Base-by-base conservation (phyloP, 2,888 invertebrate genomes). In the Drosophila nr. medialis region DNA sequence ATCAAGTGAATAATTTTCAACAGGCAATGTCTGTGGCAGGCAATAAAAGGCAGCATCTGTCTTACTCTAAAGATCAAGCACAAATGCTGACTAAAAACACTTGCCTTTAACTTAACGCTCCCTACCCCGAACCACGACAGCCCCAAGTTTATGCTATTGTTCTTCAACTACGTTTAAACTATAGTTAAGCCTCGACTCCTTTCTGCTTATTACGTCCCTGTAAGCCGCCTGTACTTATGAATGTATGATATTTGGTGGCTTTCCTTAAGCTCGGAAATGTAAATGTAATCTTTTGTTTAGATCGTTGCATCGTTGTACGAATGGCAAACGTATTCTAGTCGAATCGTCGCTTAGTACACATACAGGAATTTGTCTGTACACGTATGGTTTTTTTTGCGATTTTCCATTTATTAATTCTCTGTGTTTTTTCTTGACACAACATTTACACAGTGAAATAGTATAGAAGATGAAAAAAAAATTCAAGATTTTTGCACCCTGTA, bases 281-380 rank as follows among this genome's bases (percentile, higher is more conserved):
- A 69, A 82, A 77, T 88, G 60, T 61, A 61, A 71, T 67, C 74
- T 76, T 74, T 77, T 72, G 73, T 80, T 68, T 21, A 74, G 49
- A 27, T 65, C 45, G 59, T 42, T 61, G 48, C n/a, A 58, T 38
- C 27, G 24, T 30, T 34, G 40, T 64, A 49, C 27, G 29, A 21
- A 36, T 53, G 48, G 21, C 10, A 58, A 18, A 21, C 42, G 13
- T 60, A 36, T 54, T 38, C 48, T 27, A 51, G 21, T 42, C 34
- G 32, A 65, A 50, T 24, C 30, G 58, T 30, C 45, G 11, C 11
- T 48, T 24, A 29, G 21, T 15, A 40, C n/a, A 38, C 30, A 30
- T 24, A 50, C 27, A 27, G 24, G 27, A 2, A 40, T 18, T 30
- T 63, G n/a, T 36, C 40, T 50, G 32, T 11, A 38, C 11, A 18